Evolutionary conservation across 2,888 invertebrate genomes (phyloP).

Genomic region (Caenorhabditis sinica): DNA sequence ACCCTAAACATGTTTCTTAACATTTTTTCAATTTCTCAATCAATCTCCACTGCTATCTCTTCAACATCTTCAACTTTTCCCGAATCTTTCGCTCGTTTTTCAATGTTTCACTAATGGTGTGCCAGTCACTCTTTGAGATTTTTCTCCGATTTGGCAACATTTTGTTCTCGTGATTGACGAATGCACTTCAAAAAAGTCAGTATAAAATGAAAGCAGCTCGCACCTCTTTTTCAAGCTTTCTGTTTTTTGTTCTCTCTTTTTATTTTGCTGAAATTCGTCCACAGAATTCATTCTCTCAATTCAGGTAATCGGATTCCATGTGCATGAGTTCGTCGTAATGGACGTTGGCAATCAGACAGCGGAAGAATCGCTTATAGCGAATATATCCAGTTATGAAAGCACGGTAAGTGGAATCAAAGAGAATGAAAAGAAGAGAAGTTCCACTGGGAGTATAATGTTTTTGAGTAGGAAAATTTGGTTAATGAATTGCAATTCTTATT

Average conservation of each 20-base stretch:
- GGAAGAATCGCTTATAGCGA: constrained; percentile 6
- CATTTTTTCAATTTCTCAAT: constrained; percentile 44
- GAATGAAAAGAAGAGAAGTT: not conserved
- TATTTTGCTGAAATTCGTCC: not conserved
- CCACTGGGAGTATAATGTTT: not conserved
- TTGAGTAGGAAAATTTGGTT: not conserved
- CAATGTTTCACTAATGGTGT: constrained; percentile 62
- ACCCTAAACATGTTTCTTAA: constrained; percentile 34
- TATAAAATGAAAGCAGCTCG: constrained; percentile 12
- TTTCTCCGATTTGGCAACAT: constrained; percentile 51
- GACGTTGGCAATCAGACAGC: constrained; percentile 46
- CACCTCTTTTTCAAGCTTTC: not conserved
- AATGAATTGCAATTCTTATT: not conserved
- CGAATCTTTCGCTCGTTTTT: constrained; percentile 30
- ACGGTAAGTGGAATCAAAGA: constrained; percentile 21
- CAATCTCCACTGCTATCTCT: constrained; percentile 45
- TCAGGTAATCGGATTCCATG: constrained; percentile 49
- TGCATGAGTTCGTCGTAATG: constrained; percentile 38
- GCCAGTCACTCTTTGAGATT: constrained; percentile 42
- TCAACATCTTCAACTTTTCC: constrained; percentile 24
- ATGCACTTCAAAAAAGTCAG: constrained; percentile 39
- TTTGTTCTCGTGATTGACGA: constrained; percentile 43
- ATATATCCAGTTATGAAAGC: constrained; percentile 40
- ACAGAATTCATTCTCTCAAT: not conserved
- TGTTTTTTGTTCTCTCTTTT: constrained; percentile 18